Conservation (phyloP, 1,140 invertebrate genomes). For the Anoplolepis gracilipes region DNA sequence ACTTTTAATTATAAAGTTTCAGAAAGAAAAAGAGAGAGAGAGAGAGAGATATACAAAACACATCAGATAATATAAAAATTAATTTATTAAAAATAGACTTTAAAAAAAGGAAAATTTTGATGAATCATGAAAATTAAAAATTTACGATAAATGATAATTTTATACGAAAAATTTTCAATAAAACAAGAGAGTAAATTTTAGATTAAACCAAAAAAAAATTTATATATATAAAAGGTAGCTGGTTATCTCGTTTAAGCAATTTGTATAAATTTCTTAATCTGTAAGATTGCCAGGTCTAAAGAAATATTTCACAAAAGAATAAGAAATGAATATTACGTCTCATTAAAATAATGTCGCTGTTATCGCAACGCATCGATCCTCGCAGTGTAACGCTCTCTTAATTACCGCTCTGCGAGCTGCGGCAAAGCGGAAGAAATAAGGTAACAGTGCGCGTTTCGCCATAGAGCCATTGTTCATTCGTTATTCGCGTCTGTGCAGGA, state of each 20-base stretch:
- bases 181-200: neutral
- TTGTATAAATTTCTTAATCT: neutral
- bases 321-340: constrained; percentile 48
- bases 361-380: constrained; percentile 46
- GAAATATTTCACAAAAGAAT: neutral
- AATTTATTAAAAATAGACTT: neutral
- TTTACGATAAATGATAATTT: neutral
- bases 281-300: neutral
- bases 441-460: constrained; percentile 29
- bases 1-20: neutral
- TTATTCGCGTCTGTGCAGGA: constrained; percentile 53
- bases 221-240: neutral
- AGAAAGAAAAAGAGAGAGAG: neutral
- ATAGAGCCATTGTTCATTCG: constrained; percentile 42
- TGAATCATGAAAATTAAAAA: neutral
- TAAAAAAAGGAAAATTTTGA: neutral
- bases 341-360: constrained; percentile 48
- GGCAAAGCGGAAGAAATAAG: constrained; percentile 57
- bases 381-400: constrained; percentile 39
- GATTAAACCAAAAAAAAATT: neutral
- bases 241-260: neutral
- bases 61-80: neutral
- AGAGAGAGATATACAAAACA: no score
- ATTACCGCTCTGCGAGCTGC: constrained; percentile 47
- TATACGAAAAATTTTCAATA: neutral